A percentile compares a stretch with the other conserved stretches of the same genome.
These are phyloP conservation scores for Lepidurus apus DNA, from an alignment of 1,140 invertebrate genomes.

Conservation along the genomic window DNA sequence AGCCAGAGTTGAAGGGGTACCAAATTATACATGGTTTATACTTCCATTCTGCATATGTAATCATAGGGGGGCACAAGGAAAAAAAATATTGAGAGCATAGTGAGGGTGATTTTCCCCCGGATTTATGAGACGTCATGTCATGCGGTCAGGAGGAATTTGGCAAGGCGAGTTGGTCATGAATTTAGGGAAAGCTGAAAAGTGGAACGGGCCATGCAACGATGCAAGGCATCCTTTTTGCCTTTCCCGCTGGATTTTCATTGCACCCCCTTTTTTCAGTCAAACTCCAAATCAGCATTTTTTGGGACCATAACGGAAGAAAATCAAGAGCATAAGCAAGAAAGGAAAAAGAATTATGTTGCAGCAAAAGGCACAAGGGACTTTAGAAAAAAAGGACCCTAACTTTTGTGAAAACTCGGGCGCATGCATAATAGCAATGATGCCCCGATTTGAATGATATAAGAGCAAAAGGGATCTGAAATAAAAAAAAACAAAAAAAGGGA, in stretches of 20 bases:
- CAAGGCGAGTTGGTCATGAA: not conserved
- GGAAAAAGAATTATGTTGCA: not conserved
- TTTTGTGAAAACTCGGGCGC: constrained; percentile 9
- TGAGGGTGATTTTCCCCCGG: not conserved
- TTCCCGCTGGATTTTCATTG: not conserved
- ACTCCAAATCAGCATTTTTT: constrained; percentile 9
- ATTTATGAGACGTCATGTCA: constrained; percentile 14
- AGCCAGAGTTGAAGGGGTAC: not conserved
- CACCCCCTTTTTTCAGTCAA: not conserved
- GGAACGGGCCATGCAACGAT: not conserved
- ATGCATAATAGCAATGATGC: not conserved
- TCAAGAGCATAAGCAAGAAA: not conserved
- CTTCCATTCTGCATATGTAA: constrained; percentile 6
- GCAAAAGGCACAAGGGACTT: not conserved
- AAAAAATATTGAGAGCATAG: not conserved
- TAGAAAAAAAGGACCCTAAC: constrained; percentile 4
- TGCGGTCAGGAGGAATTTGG: constrained; percentile 2
- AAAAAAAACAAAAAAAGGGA: not conserved
- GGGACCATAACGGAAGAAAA: not conserved
- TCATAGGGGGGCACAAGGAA: not conserved
- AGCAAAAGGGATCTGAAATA: not conserved
- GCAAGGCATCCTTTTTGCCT: not conserved
- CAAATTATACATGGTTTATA: not conserved
- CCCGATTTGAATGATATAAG: not conserved
- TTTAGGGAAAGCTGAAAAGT: constrained; percentile 8